phyloP scores from a whole-genome alignment of 2,888 invertebrate genomes.

The Eumacrocentrus americanus region DNA sequence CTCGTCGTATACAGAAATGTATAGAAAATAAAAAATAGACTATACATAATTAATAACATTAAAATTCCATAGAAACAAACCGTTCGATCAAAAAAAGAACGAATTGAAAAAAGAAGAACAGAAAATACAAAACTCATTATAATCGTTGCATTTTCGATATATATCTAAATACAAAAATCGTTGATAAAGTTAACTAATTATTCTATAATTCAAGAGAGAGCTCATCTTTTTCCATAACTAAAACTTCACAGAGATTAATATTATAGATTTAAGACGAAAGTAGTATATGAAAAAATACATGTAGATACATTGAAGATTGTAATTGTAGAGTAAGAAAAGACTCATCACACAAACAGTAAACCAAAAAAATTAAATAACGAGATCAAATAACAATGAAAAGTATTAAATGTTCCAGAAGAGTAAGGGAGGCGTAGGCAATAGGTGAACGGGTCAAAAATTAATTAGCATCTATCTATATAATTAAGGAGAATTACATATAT shows the following conservation, averaged over 20 bases:
- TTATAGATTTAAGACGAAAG: background rate
- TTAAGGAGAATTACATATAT: background rate
- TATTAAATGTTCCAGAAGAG: constrained; percentile 17
- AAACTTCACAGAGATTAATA: constrained; percentile 21
- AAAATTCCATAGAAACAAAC: background rate
- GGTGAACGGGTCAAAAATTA: background rate
- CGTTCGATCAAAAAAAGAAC: no score
- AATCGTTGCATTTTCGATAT: constrained; percentile 10
- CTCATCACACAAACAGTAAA: background rate
- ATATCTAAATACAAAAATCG: constrained; percentile 11
- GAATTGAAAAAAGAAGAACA: background rate
- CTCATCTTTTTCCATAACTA: constrained; percentile 23
- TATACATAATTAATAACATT: constrained; percentile 2
- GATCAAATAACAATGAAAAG: constrained; percentile 28
- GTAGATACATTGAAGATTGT: constrained; percentile 8
- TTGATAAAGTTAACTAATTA: constrained; percentile 1
- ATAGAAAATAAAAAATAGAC: constrained; percentile 1
- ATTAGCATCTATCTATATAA: background rate
- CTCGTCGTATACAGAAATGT: constrained; percentile 3
- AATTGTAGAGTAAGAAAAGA: constrained; percentile 12
- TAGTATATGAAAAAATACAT: constrained; percentile 5
- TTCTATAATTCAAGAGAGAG: constrained; percentile 11
- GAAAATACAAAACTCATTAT: background rate
- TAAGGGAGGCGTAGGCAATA: background rate
- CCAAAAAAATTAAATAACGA: constrained; percentile 14